A percentile compares a stretch with the other conserved stretches of the same genome.
Evolutionary conservation across 2,888 invertebrate species (phyloP).

Genomic region (Calephelis perditalis): DNA sequence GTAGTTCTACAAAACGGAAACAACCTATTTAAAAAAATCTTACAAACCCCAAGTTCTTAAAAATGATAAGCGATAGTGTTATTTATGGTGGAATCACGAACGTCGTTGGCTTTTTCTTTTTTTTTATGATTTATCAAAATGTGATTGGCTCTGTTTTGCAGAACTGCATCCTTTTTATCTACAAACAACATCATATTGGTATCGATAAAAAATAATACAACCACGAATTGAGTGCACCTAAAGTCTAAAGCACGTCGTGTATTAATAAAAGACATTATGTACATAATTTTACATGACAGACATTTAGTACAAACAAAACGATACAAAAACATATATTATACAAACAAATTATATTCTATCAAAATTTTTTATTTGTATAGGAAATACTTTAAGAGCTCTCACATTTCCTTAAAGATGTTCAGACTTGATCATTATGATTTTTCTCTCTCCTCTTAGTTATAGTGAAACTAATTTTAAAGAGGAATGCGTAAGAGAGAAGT

Average conservation of each 20-base stretch:
- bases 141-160: conserved; percentile 9
- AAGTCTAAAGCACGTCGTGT: conserved; percentile 10
- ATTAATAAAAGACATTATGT: conserved; percentile 6
- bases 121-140: no score
- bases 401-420: conserved; percentile 1
- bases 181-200: conserved; percentile 11
- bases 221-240: conserved; percentile 17
- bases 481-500: conserved; percentile 47
- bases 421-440: not conserved
- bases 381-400: conserved; percentile 1
- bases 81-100: no score
- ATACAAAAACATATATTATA: not conserved
- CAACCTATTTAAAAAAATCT: no score
- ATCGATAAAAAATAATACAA: conserved; percentile 11
- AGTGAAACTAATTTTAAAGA: conserved; percentile 28
- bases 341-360: conserved; percentile 14
- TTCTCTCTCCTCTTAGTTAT: conserved; percentile 9
- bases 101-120: no score
- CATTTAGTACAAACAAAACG: not conserved
- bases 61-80: no score
- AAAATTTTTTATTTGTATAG: not conserved
- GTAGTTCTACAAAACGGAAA: no score
- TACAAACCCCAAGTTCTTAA: no score
- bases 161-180: conserved; percentile 1
- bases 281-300: conserved; percentile 1